A percentile compares a stretch with the other conserved stretches of the same genome.
Evolutionary conservation across 2,113 vertebrate genomes (phyloP).

Genomic region (Notiomystis cincta): DNA sequence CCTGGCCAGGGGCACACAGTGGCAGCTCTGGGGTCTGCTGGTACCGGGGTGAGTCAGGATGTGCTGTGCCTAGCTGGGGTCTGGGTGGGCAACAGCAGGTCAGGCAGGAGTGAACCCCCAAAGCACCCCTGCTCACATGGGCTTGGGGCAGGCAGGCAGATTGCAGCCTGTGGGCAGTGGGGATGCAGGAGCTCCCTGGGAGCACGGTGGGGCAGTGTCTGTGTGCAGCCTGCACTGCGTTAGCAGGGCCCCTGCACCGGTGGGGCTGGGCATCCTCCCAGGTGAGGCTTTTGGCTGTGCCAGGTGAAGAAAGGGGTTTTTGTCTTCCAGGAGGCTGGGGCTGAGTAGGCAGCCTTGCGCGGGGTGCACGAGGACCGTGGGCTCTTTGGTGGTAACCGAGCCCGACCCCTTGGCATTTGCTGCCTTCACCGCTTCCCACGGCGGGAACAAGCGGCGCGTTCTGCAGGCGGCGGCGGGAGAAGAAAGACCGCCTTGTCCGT

Average conservation of each 20-base stretch:
- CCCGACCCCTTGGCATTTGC: conserved; percentile 58
- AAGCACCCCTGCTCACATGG: accelerated
- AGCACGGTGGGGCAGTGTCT: accelerated
- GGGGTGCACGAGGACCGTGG: not conserved
- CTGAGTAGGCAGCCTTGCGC: not conserved
- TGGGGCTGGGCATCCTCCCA: not conserved
- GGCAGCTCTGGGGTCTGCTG: not conserved
- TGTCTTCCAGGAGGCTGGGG: not conserved
- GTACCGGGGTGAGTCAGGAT: not conserved
- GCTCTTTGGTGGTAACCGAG: not conserved
- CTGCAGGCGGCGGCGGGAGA: conserved; percentile 30
- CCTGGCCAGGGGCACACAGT: accelerated
- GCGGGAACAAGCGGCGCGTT: conserved; percentile 60
- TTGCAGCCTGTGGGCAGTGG: not conserved
- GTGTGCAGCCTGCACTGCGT: accelerated
- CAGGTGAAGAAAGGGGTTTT: conserved; percentile 21
- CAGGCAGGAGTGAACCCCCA: not conserved
- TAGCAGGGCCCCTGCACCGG: not conserved
- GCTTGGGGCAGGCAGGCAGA: not conserved
- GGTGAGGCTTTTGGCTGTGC: not conserved
- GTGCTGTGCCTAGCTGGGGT: accelerated
- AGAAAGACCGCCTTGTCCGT: conserved; percentile 61
- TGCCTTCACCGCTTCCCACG: conserved; percentile 32
- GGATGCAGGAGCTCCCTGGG: accelerated
- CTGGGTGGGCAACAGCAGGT: not conserved